Evolutionary conservation across 2,797 vertebrate species (phyloP).

Genomic region (Oryzias sinensis): DNA sequence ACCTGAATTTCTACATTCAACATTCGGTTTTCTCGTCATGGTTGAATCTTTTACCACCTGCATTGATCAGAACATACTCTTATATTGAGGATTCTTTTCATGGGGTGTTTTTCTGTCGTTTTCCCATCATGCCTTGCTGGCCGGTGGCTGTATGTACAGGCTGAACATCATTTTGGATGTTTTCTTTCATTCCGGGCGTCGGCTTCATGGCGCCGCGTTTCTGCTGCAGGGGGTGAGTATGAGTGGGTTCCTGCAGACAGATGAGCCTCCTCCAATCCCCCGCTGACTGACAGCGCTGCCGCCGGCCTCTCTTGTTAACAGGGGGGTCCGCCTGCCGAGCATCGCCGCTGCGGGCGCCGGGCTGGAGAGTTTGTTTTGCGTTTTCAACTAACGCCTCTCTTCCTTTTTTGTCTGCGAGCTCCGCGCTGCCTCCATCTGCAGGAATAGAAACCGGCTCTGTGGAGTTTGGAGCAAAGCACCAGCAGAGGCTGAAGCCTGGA

Average conservation of each 20-base stretch:
- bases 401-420: constrained; percentile 24
- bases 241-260: constrained; percentile 19
- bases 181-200: neutral
- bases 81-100: no score
- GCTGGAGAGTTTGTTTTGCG: constrained; percentile 59
- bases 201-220: constrained; percentile 4
- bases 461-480: constrained; percentile 37
- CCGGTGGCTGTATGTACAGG: no score
- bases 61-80: no score
- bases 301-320: constrained; percentile 34
- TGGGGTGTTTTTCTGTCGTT: no score
- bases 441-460: constrained; percentile 56
- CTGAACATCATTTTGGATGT: neutral
- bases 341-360: constrained; percentile 53
- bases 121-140: no score
- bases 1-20: no score
- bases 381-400: constrained; percentile 33
- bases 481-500: no score
- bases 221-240: constrained; percentile 20
- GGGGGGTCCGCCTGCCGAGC: constrained; percentile 50
- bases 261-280: constrained; percentile 6
- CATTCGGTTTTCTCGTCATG: no score
- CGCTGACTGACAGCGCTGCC: constrained; percentile 46
- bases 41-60: no score
- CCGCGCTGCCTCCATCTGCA: constrained; percentile 39